phyloP scores from a whole-genome alignment of 2,888 invertebrate genomes.

The Lochmaea crataegi region DNA sequence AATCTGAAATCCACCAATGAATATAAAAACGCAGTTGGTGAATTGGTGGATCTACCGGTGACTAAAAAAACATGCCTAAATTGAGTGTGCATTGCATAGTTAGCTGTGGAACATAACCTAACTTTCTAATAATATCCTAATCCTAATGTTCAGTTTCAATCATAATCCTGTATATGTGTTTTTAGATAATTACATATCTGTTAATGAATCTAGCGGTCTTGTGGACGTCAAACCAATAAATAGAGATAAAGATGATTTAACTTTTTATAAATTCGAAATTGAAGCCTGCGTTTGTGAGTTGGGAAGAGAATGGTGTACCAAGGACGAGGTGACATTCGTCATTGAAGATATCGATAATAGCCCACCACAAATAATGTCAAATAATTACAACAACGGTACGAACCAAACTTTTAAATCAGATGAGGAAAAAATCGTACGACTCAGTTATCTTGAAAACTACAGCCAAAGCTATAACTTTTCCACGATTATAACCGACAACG shows the following conservation, averaged over 20 bases:
- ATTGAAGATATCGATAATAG: slow-evolving; percentile 76
- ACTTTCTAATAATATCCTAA: no score
- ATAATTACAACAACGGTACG: slow-evolving; percentile 8
- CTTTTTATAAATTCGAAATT: slow-evolving; percentile 53
- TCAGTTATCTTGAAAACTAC: slow-evolving; percentile 69
- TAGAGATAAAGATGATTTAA: slow-evolving; percentile 57
- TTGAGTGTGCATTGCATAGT: no score
- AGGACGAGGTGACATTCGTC: slow-evolving; percentile 56
- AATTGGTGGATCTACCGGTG: no score
- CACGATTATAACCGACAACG: slow-evolving; percentile 66
- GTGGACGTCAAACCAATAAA: slow-evolving; percentile 60
- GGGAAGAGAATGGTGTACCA: slow-evolving; percentile 29
- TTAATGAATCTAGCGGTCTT: slow-evolving; percentile 52
- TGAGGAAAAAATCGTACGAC: slow-evolving; percentile 51
- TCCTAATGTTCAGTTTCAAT: no score
- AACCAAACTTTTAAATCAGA: slow-evolving; percentile 17
- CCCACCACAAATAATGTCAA: slow-evolving; percentile 62
- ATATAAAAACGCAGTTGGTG: no score
- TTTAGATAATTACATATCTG: slow-evolving; percentile 48
- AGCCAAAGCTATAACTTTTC: slow-evolving; percentile 65
- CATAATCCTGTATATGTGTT: slow-evolving; percentile 54
- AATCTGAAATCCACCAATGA: no score
- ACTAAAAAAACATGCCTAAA: no score
- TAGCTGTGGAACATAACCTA: no score
- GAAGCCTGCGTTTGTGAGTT: slow-evolving; percentile 57